phyloP scores from a whole-genome alignment of 2,797 vertebrate genomes.

The Fistularia commersonii region DNA sequence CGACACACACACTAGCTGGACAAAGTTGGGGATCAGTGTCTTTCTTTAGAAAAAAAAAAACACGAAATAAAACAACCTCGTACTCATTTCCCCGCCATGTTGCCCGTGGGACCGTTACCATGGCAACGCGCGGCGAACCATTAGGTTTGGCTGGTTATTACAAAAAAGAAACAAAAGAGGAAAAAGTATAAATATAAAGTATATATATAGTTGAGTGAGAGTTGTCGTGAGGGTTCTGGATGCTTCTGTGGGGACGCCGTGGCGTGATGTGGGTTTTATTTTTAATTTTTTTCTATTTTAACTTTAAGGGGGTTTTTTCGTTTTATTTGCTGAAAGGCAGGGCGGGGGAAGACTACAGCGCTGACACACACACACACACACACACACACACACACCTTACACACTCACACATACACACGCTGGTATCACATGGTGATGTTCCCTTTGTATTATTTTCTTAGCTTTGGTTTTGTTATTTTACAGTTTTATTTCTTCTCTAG shows the following conservation, averaged over 20 bases:
- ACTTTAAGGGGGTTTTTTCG: constrained; percentile 40
- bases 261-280: constrained; percentile 46
- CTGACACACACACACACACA: no score
- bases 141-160: constrained; percentile 54
- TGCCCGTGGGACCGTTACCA: constrained; percentile 60
- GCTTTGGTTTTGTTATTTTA: no score
- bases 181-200: constrained; percentile 80
- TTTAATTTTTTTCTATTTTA: no score
- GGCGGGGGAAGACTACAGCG: constrained; percentile 21
- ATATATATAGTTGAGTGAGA: constrained; percentile 65
- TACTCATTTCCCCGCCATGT: constrained; percentile 51
- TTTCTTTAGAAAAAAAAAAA: no score
- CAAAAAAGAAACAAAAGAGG: constrained; percentile 69
- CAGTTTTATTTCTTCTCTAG: constrained; percentile 64
- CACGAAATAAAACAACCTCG: no score
- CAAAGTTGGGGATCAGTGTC: constrained; percentile 58
- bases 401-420: constrained; percentile 12
- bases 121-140: constrained; percentile 50
- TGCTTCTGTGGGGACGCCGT: constrained; percentile 58
- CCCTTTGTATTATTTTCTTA: no score
- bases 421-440: no score
- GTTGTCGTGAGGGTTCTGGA: constrained; percentile 55
- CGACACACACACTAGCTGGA: constrained; percentile 52
- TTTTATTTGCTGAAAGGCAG: no score
- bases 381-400: constrained; percentile 37